These are phyloP conservation scores for Drosophila ohnishii DNA, from an alignment of 1,140 invertebrate genomes.

Conservation along the genomic window DNA sequence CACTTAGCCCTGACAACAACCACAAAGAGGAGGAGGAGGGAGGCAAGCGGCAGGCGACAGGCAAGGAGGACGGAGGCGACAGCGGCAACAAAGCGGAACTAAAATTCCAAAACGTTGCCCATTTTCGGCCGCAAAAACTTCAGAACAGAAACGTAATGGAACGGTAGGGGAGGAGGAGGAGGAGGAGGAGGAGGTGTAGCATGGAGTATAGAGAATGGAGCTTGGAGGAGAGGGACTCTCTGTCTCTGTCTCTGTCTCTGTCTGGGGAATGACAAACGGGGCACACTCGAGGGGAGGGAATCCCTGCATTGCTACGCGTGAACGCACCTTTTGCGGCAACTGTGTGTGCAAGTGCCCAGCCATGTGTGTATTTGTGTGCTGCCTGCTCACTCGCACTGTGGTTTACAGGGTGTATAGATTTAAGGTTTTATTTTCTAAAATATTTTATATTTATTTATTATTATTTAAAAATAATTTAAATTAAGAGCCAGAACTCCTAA, in stretches of 20 bases:
- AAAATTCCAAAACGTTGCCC: slow-evolving; percentile 80
- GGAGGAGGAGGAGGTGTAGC: not conserved
- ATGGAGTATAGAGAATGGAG: not conserved
- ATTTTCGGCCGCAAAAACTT: slow-evolving; percentile 78
- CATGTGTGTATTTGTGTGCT: slow-evolving; percentile 6
- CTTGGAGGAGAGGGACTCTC: slow-evolving; percentile 9
- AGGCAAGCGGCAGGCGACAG: not conserved
- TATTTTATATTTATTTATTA: not conserved
- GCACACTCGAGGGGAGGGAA: not conserved
- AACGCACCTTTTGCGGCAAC: slow-evolving; percentile 69
- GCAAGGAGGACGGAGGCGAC: too few species aligned
- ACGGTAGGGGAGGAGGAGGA: slow-evolving; percentile 34
- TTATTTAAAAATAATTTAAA: not conserved
- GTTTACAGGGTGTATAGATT: not conserved
- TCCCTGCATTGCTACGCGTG: slow-evolving; percentile 74
- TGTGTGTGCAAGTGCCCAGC: slow-evolving; percentile 26
- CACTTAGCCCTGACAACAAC: slow-evolving; percentile 73
- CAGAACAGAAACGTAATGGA: slow-evolving; percentile 38
- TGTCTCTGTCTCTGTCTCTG: slow-evolving; percentile 11
- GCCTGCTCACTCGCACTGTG: slow-evolving; percentile 40
- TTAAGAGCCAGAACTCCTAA: too few species aligned
- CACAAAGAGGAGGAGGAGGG: slow-evolving; percentile 12
- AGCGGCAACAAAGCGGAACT: slow-evolving; percentile 76
- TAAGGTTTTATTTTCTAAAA: not conserved
- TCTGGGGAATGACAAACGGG: slow-evolving; percentile 52